These are phyloP conservation scores for Emys orbicularis DNA, from an alignment of 2,797 vertebrate species.

Conservation along the genomic window DNA sequence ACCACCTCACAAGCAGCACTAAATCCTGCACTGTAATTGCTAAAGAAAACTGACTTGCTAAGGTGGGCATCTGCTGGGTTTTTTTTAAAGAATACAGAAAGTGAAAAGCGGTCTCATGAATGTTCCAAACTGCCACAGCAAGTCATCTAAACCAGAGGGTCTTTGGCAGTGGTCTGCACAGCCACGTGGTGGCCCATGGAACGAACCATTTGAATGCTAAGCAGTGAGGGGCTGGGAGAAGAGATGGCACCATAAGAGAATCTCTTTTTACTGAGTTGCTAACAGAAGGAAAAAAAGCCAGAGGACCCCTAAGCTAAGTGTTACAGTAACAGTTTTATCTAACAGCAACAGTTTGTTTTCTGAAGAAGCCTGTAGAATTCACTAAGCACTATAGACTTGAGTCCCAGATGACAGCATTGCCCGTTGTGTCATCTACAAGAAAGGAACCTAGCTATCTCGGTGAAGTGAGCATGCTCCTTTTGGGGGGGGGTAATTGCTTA, in stretches of 20 bases:
- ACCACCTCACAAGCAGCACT: neutral
- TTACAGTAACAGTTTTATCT: neutral
- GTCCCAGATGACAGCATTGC: neutral
- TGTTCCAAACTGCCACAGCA: neutral
- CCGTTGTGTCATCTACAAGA: neutral
- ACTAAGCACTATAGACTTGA: neutral
- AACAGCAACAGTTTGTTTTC: neutral
- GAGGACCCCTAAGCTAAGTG: neutral
- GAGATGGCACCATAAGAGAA: neutral
- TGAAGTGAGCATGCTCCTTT: neutral
- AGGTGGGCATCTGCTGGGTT: neutral
- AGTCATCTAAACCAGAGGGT: neutral
- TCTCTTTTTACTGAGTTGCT: neutral
- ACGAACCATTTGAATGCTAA: neutral
- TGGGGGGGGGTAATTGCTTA: fast-evolving
- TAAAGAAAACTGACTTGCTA: neutral
- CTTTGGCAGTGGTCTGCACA: neutral
- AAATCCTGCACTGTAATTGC: neutral
- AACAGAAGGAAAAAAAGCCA: neutral
- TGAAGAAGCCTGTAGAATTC: neutral
- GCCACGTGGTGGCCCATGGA: neutral
- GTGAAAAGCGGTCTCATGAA: neutral
- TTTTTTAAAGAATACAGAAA: neutral
- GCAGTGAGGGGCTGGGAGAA: neutral
- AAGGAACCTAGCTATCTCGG: neutral